These are phyloP conservation scores for Eupithecia exiguata DNA, from an alignment of 2,888 invertebrate species.

Conservation along the genomic window DNA sequence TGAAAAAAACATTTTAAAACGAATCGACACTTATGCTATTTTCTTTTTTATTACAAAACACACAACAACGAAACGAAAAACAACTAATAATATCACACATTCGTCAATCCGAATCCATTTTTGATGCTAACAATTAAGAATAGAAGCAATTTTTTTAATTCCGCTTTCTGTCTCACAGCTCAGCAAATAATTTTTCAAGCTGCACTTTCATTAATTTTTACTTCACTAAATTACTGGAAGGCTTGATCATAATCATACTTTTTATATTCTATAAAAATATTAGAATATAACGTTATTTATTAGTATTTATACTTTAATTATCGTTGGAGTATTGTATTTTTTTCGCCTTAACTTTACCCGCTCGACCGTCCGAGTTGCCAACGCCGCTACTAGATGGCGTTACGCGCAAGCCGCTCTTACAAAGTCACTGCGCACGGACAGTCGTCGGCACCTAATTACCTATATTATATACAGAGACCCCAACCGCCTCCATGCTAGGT, in stretches of 20 bases:
- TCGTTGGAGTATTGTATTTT: constrained; percentile 77
- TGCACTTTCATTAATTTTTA: constrained; percentile 66
- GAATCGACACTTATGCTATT: constrained; percentile 74
- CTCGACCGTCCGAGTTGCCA: constrained; percentile 50
- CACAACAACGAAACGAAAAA: constrained; percentile 82
- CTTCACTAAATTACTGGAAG: constrained; percentile 83
- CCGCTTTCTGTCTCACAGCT: constrained; percentile 74
- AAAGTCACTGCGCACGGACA: constrained; percentile 61
- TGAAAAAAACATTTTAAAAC: constrained; percentile 63
- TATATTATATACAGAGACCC: constrained; percentile 70
- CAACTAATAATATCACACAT: constrained; percentile 82
- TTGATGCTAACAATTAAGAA: constrained; percentile 67
- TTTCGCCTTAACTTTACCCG: constrained; percentile 62
- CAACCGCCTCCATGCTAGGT: constrained; percentile 36
- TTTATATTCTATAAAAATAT: constrained; percentile 84
- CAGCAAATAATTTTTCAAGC: constrained; percentile 75
- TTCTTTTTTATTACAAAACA: constrained; percentile 76
- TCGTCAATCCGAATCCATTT: constrained; percentile 68
- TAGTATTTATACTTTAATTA: constrained; percentile 72
- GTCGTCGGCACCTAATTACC: constrained; percentile 57
- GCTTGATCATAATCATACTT: constrained; percentile 80
- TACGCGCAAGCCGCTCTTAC: constrained; percentile 52
- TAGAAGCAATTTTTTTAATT: constrained; percentile 68
- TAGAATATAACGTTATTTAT: constrained; percentile 74
- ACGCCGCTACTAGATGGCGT: constrained; percentile 51